A percentile compares a stretch with the other conserved stretches of the same genome.
phyloP scores from a whole-genome alignment of 2,797 vertebrate genomes.

The Catostomus latipinnis region DNA sequence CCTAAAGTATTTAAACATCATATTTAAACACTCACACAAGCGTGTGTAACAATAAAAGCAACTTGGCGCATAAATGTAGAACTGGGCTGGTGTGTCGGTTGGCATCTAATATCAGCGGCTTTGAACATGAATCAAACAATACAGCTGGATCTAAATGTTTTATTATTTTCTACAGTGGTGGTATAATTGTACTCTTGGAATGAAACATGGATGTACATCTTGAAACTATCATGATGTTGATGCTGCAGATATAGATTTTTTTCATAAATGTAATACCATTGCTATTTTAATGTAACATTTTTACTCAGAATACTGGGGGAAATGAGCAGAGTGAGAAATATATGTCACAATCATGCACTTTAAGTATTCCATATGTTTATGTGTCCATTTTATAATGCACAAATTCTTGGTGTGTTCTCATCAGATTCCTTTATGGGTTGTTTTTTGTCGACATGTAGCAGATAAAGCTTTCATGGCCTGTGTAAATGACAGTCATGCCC shows the following conservation, averaged over 20 bases:
- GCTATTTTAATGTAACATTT: conserved; percentile 24
- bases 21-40: neutral
- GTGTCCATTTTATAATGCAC: conserved; percentile 17
- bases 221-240: neutral
- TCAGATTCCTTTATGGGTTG: neutral
- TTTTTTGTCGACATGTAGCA: conserved; percentile 21
- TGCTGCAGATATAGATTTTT: neutral
- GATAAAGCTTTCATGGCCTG: conserved; percentile 34
- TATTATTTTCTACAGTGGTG: neutral
- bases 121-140: neutral
- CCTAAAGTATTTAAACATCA: too few relatives aligned
- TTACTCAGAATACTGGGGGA: conserved; percentile 26
- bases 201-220: neutral
- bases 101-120: neutral
- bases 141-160: neutral
- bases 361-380: neutral
- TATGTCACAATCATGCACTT: neutral
- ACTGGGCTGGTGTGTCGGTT: neutral
- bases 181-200: conserved; percentile 17
- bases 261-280: neutral
- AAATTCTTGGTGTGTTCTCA: neutral
- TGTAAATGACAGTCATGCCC: conserved; percentile 19
- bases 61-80: neutral
- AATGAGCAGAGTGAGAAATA: conserved; percentile 22
- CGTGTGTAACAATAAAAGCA: conserved; percentile 13